Evolutionary conservation across 2,888 invertebrate species (phyloP), one percentile per base, ranked within the genome.

Genomic region (Eupithecia insigniata): DNA sequence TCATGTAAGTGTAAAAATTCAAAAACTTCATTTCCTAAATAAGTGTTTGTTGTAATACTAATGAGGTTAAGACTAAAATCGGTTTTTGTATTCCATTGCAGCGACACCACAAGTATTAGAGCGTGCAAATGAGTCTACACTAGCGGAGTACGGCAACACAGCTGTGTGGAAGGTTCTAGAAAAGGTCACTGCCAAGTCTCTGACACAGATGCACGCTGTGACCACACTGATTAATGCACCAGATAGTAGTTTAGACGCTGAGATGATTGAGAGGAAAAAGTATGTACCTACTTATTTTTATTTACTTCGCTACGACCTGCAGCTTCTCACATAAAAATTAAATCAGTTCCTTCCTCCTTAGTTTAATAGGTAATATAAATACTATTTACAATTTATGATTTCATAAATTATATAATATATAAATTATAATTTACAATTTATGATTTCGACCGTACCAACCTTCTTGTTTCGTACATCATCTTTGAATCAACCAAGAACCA

Each of bases 261-360:
- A 87, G 36, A 76, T 89, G 67, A 6, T 84, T 0, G 85, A 87
- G 2, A 87, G 87, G 62, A 93, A 92, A 83, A 76, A 84, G 93
- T 93, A 73, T 78, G 89, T 39, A 18, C 46, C 1, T 39, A n/a
- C 0, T 8, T 32, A 18, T 43, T 43, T n/a, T 43, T n/a, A 43
- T n/a, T 39, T 3, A 43, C n/a, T 43, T n/a, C 18, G 6, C n/a
- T 43, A n/a, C 7, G 18, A 39, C 7, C 18, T 43, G 18, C 3
- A n/a, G 43, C 39, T 16, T 39, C 5, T n/a, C n/a, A n/a, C n/a
- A n/a, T n/a, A n/a, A n/a, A n/a, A n/a, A n/a, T n/a, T n/a, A n/a
- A n/a, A n/a, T n/a, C n/a, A n/a, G n/a, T n/a, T n/a, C n/a, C n/a
- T n/a, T n/a, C n/a, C n/a, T n/a, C n/a, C n/a, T n/a, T n/a, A n/a